Evolutionary conservation across 2,888 invertebrate species (phyloP).

Genomic region (Sialis lutaria): DNA sequence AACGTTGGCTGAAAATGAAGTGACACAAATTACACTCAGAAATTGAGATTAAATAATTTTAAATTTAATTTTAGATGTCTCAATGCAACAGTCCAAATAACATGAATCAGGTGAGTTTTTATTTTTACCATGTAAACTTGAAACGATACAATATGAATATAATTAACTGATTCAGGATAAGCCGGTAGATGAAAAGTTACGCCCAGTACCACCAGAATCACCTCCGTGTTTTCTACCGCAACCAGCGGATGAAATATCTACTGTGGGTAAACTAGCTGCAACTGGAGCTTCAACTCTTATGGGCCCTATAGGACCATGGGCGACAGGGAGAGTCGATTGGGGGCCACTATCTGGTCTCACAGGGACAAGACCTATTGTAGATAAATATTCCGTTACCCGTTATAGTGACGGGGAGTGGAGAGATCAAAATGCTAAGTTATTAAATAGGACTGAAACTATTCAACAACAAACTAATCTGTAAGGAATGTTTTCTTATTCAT

Average conservation of each 20-base stretch:
- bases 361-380: constrained; percentile 55
- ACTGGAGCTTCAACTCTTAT: constrained; percentile 22
- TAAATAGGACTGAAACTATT: constrained; percentile 26
- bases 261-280: constrained; percentile 10
- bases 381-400: constrained; percentile 56
- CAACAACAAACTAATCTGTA: constrained; percentile 21
- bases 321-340: constrained; percentile 57
- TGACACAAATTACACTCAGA: too few relatives aligned
- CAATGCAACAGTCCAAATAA: too few relatives aligned
- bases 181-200: neutral
- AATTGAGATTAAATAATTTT: too few relatives aligned
- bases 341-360: constrained; percentile 50
- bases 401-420: constrained; percentile 62
- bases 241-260: constrained; percentile 29
- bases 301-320: constrained; percentile 44
- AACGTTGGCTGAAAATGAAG: too few relatives aligned
- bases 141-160: too few relatives aligned
- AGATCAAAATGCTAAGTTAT: constrained; percentile 33
- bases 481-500: constrained; percentile 6
- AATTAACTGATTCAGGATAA: too few relatives aligned
- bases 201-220: constrained; percentile 4
- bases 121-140: too few relatives aligned
- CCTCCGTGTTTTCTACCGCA: constrained; percentile 38
- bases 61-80: too few relatives aligned
- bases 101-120: too few relatives aligned